Base-by-base conservation (phyloP, 1,140 invertebrate genomes). In the Pararge aegeria region DNA sequence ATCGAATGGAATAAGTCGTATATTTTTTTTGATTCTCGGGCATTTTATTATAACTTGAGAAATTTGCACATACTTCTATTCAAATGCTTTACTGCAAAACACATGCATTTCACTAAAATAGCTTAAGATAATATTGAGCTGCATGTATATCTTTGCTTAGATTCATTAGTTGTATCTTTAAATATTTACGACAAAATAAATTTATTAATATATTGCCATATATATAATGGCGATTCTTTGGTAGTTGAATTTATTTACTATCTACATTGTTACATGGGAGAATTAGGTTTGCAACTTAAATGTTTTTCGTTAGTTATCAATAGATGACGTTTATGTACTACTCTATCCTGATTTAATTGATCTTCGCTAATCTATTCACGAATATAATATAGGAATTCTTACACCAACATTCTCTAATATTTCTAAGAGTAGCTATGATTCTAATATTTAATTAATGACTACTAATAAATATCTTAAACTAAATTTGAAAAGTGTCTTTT, bases 301-400 rank as follows among this genome's bases (percentile, higher is more conserved):
- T n/a, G n/a, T n/a, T n/a, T n/a, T n/a, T n/a, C n/a, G 37, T 54
- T 16, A 54, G 10, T 12, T 24, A 24, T 7, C 34, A 38, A 57
- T 46, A 15, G 50, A 37, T 50, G 49, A 50, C 30, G 37, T 52
- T 18, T 18, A n/a, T 42, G 9, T n/a, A 42, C 30, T 10, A 19
- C 37, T 40, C 37, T 34, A 30, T 9, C 30, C 3, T 27, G 5
- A 34, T 34, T 3, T 34, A 12, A 4, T 12, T 34, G 27, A 34
- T 34, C n/a, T 24, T 58, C 21, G 48, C 48, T 58, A 40, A 51
- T 51, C 48, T 51, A 42, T 52, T 20, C n/a, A 52, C 24, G 13
- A 52, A 0, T 13, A 15, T 15, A 38, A n/a, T 15, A 19, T 38
- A n/a, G n/a, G 34, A 4, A 0, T 10, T 52, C 19, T n/a, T 38